Evolutionary conservation across 2,888 invertebrate species (phyloP).

Genomic region (Syritta pipiens): DNA sequence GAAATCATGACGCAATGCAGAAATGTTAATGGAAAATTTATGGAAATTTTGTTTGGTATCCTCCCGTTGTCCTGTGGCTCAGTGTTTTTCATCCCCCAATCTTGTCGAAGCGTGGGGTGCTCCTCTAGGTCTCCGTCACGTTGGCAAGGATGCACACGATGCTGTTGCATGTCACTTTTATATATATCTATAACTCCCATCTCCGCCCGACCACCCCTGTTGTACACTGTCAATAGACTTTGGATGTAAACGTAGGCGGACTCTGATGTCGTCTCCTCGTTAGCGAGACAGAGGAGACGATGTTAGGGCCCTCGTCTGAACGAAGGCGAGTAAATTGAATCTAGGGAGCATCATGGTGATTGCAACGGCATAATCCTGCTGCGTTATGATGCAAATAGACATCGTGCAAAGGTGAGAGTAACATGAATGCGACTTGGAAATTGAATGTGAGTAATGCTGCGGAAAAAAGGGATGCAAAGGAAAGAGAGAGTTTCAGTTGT

Average conservation of each 20-base stretch:
- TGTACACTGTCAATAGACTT: constrained; percentile 55
- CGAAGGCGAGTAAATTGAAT: constrained; percentile 63
- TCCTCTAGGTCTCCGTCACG: too few species aligned
- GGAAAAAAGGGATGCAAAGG: background rate
- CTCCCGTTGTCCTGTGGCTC: constrained; percentile 5
- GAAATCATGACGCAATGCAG: constrained; percentile 60
- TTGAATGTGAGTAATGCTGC: constrained; percentile 38
- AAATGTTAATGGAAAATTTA: constrained; percentile 62
- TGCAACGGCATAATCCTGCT: constrained; percentile 51
- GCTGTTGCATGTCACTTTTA: constrained; percentile 40
- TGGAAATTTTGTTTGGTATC: constrained; percentile 54
- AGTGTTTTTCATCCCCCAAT: too few species aligned
- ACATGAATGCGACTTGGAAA: constrained; percentile 15
- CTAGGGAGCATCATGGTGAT: constrained; percentile 34
- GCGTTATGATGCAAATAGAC: constrained; percentile 38
- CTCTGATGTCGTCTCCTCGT: background rate
- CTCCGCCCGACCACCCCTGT: too few species aligned
- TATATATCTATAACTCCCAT: too few species aligned
- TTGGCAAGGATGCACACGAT: constrained; percentile 1
- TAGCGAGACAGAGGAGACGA: constrained; percentile 1
- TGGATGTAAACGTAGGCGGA: constrained; percentile 35
- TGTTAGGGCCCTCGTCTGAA: constrained; percentile 41
- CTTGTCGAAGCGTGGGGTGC: too few species aligned
- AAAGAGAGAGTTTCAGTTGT: background rate
- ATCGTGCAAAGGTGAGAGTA: too few species aligned